Conservation (phyloP, 53 echinoderm and acorn worm species). For the Mesocentrotus franciscanus region DNA sequence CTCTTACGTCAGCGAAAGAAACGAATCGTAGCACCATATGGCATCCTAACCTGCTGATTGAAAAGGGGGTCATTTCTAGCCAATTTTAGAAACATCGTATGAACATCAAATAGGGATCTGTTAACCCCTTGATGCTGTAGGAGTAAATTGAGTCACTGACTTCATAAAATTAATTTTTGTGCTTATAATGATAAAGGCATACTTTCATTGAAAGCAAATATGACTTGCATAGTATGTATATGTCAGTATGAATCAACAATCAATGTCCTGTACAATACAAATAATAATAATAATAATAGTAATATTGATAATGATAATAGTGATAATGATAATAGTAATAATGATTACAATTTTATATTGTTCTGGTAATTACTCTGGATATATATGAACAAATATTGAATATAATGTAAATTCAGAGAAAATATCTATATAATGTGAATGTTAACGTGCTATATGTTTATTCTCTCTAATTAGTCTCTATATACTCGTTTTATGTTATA, state of each 20-base stretch:
- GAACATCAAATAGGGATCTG: neutral
- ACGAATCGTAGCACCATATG: constrained; percentile 20
- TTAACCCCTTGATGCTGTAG: neutral
- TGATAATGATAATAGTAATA: too few species aligned
- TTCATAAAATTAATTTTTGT: neutral
- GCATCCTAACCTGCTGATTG: neutral
- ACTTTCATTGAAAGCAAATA: neutral
- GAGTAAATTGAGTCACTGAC: neutral
- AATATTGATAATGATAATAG: too few species aligned
- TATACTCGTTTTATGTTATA: too few species aligned
- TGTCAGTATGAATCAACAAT: neutral
- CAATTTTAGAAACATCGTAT: constrained; percentile 15
- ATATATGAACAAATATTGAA: too few species aligned
- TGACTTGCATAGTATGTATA: neutral
- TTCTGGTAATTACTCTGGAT: too few species aligned
- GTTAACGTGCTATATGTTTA: too few species aligned
- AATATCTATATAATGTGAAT: too few species aligned
- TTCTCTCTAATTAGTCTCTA: too few species aligned
- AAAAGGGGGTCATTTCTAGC: constrained; percentile 38
- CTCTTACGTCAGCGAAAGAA: constrained; percentile 48
- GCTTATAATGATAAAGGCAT: neutral
- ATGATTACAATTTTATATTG: too few species aligned
- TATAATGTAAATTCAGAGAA: too few species aligned
- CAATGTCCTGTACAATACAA: neutral
- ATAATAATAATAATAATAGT: too few species aligned